Evolutionary conservation across 2,888 invertebrate species (phyloP), one percentile per base, ranked within the genome.

Genomic region (Tetranychus piercei): DNA sequence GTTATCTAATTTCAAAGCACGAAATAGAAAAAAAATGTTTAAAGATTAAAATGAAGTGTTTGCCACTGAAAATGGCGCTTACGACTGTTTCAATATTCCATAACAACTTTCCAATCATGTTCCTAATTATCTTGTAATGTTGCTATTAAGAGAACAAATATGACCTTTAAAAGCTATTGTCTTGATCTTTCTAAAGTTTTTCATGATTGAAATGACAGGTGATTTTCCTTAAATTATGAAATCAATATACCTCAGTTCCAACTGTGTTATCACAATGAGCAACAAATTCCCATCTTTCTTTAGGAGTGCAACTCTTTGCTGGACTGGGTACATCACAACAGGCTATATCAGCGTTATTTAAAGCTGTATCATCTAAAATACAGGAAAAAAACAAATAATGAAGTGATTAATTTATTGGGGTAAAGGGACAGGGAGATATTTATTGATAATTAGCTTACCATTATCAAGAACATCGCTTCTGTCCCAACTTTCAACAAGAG

Each of bases 221-320:
- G 20, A 20, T 23, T 22, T 20, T 69, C 6, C 34, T 34, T 34
- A 34, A 34, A 34, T 34, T 11, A 20, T 69, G n/a, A 69, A 7
- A 11, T 23, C 6, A 69, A 20, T 20, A 34, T 22, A 69, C 69
- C 69, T 69, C 69, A 23, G 20, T 20, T 23, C 69, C 69, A 69
- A 22, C 69, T 11, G 69, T 23, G 22, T 69, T 69, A 69, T 69
- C 69, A 69, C 69, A 69, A 69, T 23, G 69, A 69, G 69, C 69
- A 69, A 69, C 69, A 8, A 69, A 69, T 22, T 69, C 69, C 69
- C 69, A 69, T 69, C 69, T 18, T 22, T 69, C 69, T 23, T 69
- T 69, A 11, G 69, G 69, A 20, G 69, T 23, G 8, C 69, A 69
- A 69, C 69, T 69, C 20, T 69, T 69, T 6, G 69, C 69, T 7